A percentile compares a stretch with the other conserved stretches of the same genome.
Conservation (phyloP, 2,113 vertebrate species). For the Mesembrinibis cayennensis region DNA sequence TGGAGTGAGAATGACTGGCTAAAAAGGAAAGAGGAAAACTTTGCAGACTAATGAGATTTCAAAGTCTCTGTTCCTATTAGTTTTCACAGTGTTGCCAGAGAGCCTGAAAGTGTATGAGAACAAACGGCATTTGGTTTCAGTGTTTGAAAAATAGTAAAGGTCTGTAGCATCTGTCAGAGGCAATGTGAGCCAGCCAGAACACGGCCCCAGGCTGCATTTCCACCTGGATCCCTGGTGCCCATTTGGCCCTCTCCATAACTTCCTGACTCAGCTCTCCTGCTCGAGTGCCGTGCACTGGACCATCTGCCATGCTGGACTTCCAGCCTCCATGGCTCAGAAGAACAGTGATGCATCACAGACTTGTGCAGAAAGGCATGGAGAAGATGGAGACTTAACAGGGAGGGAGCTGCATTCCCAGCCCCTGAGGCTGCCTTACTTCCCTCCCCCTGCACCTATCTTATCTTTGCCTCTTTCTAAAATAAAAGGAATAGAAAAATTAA, state of each 20-base stretch:
- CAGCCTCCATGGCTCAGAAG: not conserved
- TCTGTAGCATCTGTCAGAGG: not conserved
- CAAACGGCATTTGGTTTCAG: not conserved
- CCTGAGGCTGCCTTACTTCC: not conserved
- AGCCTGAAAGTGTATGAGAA: not conserved
- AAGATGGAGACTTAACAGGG: not conserved
- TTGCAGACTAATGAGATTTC: not conserved
- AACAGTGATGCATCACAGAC: fast-evolving
- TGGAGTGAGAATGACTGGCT: not conserved
- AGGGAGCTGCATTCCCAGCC: not conserved
- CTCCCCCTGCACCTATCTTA: not conserved
- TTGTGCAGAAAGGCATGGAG: not conserved
- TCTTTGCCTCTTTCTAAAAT: not conserved
- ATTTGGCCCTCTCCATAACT: not conserved
- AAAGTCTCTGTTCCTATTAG: not conserved
- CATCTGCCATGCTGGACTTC: not conserved
- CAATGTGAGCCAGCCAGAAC: not conserved
- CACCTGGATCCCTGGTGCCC: not conserved
- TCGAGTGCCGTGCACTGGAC: fast-evolving
- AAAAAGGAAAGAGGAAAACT: too few species aligned
- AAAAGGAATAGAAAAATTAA: conserved; percentile 30
- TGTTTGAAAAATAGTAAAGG: not conserved
- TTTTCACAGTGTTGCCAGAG: not conserved
- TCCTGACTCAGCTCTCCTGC: not conserved
- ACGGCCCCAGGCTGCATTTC: not conserved